Percentiles rank a stretch among this genome's conserved stretches.
Evolutionary conservation across 2,888 invertebrate species (phyloP).

Genomic region (Dryococelus australis): DNA sequence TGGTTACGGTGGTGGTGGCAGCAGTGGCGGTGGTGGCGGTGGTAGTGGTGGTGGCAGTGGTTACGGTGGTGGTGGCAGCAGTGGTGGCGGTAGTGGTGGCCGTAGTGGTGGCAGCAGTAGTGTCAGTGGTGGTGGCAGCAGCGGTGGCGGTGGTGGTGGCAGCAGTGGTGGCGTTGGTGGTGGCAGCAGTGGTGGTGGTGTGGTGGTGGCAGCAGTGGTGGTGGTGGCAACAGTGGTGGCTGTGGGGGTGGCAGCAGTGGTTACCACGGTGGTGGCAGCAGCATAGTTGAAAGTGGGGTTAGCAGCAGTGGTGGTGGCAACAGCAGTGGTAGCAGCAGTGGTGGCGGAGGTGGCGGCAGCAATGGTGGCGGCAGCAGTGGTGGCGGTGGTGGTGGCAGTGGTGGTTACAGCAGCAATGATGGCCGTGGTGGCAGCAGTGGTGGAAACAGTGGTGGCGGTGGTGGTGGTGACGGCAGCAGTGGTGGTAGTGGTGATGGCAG

Average conservation of each 20-base stretch:
- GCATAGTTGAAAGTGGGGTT: background rate
- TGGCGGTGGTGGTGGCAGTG: background rate
- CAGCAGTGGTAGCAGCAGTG: constrained; percentile 9
- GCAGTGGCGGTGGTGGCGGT: background rate
- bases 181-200: too few species aligned
- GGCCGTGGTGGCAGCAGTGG: too few species aligned
- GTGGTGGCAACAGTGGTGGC: too few species aligned
- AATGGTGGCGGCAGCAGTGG: background rate
- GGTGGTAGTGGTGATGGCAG: too few species aligned
- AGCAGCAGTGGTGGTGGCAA: constrained; percentile 13
- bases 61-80: too few species aligned
- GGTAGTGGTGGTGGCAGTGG: constrained; percentile 6
- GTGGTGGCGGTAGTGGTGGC: too few species aligned
- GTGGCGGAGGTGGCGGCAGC: background rate
- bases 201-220: too few species aligned
- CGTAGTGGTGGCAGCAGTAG: constrained; percentile 7
- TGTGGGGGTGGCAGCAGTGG: background rate
- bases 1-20: background rate
- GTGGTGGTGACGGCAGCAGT: background rate
- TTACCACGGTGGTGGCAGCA: background rate
- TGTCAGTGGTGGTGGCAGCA: background rate
- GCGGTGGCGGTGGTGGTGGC: background rate
- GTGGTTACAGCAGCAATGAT: background rate
- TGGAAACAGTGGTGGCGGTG: too few species aligned
- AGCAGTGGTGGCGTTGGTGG: too few species aligned